These are phyloP conservation scores for Chrysotoxum bicinctum DNA, from an alignment of 2,888 invertebrate genomes.

Conservation along the genomic window DNA sequence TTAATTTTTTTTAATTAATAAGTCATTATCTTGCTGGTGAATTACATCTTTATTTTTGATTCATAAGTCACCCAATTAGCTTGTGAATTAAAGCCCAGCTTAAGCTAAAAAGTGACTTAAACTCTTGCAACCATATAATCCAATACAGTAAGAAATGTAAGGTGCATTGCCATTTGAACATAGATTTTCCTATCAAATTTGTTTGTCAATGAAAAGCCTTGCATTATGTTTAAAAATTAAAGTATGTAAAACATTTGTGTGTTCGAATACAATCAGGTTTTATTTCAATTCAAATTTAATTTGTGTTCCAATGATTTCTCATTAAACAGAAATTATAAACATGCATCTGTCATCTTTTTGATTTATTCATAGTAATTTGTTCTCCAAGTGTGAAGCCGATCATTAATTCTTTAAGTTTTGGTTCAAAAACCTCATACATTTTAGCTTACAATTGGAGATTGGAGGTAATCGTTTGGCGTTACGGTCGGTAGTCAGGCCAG, in stretches of 20 bases:
- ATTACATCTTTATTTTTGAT: too few species aligned
- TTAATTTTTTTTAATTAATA: too few species aligned
- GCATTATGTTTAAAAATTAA: too few species aligned
- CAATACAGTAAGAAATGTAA: too few species aligned
- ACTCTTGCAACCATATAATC: too few species aligned
- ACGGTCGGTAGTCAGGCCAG: neutral
- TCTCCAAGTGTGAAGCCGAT: neutral
- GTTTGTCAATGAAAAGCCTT: too few species aligned
- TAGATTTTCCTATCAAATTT: too few species aligned
- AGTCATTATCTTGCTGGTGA: too few species aligned
- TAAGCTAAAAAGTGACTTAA: too few species aligned
- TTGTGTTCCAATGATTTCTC: neutral
- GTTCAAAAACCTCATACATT: conserved; percentile 1
- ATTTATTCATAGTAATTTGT: neutral
- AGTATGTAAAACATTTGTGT: neutral
- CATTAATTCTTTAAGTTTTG: neutral
- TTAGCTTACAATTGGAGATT: neutral
- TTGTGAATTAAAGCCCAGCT: too few species aligned
- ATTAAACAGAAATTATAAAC: neutral
- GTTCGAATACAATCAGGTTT: neutral
- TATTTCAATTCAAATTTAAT: neutral
- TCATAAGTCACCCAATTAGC: too few species aligned
- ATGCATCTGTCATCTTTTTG: neutral
- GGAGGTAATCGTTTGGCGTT: neutral
- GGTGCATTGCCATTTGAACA: too few species aligned